Conservation (phyloP, 2,888 invertebrate species). For the Drosophila subquinaria region DNA sequence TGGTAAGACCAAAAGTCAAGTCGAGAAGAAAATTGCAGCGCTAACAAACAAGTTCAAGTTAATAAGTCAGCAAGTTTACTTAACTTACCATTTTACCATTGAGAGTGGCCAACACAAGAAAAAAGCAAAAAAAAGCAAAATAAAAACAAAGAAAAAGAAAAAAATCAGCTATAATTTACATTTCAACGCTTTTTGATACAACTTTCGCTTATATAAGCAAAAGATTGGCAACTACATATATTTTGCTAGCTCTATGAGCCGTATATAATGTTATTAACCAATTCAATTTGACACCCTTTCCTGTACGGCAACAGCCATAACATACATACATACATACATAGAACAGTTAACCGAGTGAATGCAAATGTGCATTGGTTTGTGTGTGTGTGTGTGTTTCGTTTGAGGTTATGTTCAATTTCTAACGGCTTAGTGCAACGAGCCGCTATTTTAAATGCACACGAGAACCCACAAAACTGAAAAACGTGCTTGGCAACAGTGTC, state of each 20-base stretch:
- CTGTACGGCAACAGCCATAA: constrained; percentile 6
- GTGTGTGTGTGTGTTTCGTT: constrained; percentile 25
- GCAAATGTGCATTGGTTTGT: constrained; percentile 43
- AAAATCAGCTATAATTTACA: constrained; percentile 26
- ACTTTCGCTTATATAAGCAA: constrained; percentile 81
- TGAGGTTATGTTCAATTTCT: constrained; percentile 70
- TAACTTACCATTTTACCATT: constrained; percentile 44
- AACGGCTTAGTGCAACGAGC: constrained; percentile 74
- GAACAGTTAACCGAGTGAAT: constrained; percentile 50
- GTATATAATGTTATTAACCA: constrained; percentile 70
- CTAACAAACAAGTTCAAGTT: constrained; percentile 75
- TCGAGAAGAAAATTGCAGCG: constrained; percentile 71
- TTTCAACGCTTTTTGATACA: constrained; percentile 56
- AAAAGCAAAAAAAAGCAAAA: constrained; percentile 31
- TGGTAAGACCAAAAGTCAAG: constrained; percentile 61
- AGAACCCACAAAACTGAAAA: constrained; percentile 75
- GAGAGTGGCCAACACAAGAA: constrained; percentile 37
- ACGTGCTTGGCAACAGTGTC: constrained; percentile 78
- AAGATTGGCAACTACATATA: constrained; percentile 52
- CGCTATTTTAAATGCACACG: constrained; percentile 72
- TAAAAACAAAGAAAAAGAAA: neutral
- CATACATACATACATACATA: constrained; percentile 2
- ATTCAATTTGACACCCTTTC: constrained; percentile 71
- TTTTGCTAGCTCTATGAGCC: constrained; percentile 63
- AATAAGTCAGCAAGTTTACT: constrained; percentile 75